Evolutionary conservation across 2,888 invertebrate species (phyloP).

Genomic region (Antheraea assamensis): DNA sequence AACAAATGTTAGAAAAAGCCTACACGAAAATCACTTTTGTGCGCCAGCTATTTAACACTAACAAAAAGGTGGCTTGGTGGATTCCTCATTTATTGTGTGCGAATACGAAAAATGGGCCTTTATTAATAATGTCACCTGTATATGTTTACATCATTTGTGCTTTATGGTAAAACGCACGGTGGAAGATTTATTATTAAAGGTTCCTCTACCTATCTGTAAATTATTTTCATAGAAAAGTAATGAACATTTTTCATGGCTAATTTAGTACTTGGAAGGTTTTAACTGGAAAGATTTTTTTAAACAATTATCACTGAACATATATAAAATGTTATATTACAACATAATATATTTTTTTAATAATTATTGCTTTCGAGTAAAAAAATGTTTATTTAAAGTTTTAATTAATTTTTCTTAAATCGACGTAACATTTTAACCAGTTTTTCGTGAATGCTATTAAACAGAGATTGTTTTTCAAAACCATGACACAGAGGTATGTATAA

Average conservation of each 20-base stretch:
- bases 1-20: slow-evolving; percentile 16
- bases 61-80: slow-evolving; percentile 52
- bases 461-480: background rate
- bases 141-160: slow-evolving; percentile 6
- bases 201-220: background rate
- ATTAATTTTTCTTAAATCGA: background rate
- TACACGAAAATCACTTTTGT: slow-evolving; percentile 18
- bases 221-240: background rate
- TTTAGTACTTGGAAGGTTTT: background rate
- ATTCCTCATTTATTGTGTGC: slow-evolving; percentile 35
- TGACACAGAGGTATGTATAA: background rate
- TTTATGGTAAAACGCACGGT: slow-evolving; percentile 12
- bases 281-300: background rate
- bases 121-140: slow-evolving; percentile 13
- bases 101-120: slow-evolving; percentile 1
- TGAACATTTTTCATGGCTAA: background rate
- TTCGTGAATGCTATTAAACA: background rate
- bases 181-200: slow-evolving; percentile 1
- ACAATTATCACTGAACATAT: background rate
- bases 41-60: slow-evolving; percentile 37
- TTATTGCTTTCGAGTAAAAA: background rate
- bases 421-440: background rate
- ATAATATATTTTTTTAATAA: background rate
- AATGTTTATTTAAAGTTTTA: background rate
- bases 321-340: background rate